Evolutionary conservation across 92 coral and sea anemone species (phyloP).

Genomic region (Porites cylindrica): DNA sequence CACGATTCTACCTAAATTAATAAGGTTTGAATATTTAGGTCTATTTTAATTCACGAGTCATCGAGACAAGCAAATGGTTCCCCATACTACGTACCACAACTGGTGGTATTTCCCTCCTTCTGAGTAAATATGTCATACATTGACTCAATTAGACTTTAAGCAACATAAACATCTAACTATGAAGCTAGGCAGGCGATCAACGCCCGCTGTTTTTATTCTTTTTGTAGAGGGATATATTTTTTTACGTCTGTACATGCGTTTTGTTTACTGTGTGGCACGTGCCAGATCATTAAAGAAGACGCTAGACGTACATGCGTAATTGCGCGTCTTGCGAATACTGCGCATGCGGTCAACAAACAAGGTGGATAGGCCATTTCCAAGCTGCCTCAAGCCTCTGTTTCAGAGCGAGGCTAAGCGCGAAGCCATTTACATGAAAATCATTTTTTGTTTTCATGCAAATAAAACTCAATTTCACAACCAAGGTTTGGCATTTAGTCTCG

Average conservation of each 20-base stretch:
- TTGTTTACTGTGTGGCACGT: neutral
- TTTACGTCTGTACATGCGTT: neutral
- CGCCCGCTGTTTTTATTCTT: neutral
- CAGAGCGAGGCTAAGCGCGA: too few relatives aligned
- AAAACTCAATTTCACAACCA: too few relatives aligned
- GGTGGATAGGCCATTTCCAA: too few relatives aligned
- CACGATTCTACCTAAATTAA: constrained; percentile 37
- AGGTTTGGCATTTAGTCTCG: too few relatives aligned
- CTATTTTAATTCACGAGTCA: constrained; percentile 8
- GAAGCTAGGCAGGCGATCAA: neutral
- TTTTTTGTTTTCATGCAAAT: too few relatives aligned
- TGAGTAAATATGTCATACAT: neutral
- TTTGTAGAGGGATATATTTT: neutral
- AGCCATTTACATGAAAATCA: too few relatives aligned
- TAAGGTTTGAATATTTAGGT: constrained; percentile 37
- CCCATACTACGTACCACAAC: constrained; percentile 7
- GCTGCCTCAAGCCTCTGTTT: too few relatives aligned
- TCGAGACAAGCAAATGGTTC: constrained; percentile 4
- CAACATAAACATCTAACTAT: neutral
- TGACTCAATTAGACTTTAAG: neutral
- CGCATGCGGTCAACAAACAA: neutral
- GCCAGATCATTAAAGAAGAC: neutral
- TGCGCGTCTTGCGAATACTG: neutral
- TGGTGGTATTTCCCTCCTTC: constrained; percentile 1
- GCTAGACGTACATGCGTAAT: neutral